phyloP scores from a whole-genome alignment of 1,140 invertebrate species.

The Bombus vancouverensis region DNA sequence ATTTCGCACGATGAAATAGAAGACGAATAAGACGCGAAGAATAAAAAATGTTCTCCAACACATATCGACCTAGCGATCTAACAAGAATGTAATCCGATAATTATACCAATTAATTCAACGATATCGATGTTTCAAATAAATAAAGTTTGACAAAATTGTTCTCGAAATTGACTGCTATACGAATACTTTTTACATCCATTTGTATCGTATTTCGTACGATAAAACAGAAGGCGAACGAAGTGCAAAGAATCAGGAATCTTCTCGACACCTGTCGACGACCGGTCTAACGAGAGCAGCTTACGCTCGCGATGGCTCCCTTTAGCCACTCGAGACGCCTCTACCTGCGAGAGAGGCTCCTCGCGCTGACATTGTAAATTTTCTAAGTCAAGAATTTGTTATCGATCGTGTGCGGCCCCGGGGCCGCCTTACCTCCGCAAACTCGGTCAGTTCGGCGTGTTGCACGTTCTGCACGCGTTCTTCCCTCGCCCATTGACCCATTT shows the following conservation, averaged over 20 bases:
- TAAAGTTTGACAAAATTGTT: too few relatives aligned
- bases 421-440: slow-evolving; percentile 61
- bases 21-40: too few relatives aligned
- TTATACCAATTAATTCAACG: too few relatives aligned
- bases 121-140: too few relatives aligned
- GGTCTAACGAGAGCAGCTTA: neutral
- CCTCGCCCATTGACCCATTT: slow-evolving; percentile 70
- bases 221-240: neutral
- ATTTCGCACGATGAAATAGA: too few relatives aligned
- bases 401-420: slow-evolving; percentile 66
- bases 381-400: slow-evolving; percentile 80
- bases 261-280: neutral
- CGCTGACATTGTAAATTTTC: slow-evolving; percentile 74
- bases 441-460: slow-evolving; percentile 58
- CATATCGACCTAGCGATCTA: too few relatives aligned
- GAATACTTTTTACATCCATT: too few relatives aligned
- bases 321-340: neutral
- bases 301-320: neutral
- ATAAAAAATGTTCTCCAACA: too few relatives aligned
- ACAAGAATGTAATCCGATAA: too few relatives aligned
- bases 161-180: too few relatives aligned
- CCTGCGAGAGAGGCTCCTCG: neutral
- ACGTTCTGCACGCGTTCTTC: slow-evolving; percentile 59
- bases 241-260: neutral
- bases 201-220: neutral